Conservation (phyloP, 2,797 vertebrate genomes). For the Pseudomugil tenellus region DNA sequence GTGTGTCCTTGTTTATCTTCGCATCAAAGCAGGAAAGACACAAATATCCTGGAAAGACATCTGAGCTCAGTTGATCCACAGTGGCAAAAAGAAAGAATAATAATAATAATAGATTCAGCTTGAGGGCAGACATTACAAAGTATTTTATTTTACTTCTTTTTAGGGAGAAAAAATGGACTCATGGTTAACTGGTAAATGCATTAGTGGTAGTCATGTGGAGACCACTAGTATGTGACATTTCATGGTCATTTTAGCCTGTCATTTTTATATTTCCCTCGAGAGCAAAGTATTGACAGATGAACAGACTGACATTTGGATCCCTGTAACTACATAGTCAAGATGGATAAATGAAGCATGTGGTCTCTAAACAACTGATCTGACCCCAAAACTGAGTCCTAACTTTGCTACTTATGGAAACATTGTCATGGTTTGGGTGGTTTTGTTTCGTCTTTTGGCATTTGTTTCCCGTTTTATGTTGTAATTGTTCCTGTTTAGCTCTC, state of each 20-base stretch:
- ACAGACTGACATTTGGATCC: slow-evolving; percentile 5
- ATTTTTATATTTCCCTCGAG: slow-evolving; percentile 3
- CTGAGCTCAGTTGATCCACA: neutral
- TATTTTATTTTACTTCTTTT: neutral
- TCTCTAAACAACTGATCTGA: neutral
- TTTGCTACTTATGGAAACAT: slow-evolving; percentile 4
- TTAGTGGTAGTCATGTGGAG: neutral
- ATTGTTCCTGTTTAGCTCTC: too few species aligned
- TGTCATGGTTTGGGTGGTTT: too few species aligned
- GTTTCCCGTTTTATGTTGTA: too few species aligned
- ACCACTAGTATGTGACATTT: neutral
- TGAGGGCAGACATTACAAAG: neutral
- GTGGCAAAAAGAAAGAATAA: neutral
- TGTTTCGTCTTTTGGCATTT: too few species aligned
- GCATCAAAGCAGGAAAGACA: neutral
- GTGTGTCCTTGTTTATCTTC: neutral
- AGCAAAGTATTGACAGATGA: neutral
- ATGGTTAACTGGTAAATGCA: neutral
- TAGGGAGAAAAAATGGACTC: neutral
- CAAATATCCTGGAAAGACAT: slow-evolving; percentile 1
- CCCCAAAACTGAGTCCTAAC: neutral
- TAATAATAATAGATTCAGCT: neutral
- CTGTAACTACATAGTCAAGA: neutral
- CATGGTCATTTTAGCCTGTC: neutral
- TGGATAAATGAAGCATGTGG: neutral